phyloP scores from a whole-genome alignment of 2,113 vertebrate genomes.

The Chauna torquata region DNA sequence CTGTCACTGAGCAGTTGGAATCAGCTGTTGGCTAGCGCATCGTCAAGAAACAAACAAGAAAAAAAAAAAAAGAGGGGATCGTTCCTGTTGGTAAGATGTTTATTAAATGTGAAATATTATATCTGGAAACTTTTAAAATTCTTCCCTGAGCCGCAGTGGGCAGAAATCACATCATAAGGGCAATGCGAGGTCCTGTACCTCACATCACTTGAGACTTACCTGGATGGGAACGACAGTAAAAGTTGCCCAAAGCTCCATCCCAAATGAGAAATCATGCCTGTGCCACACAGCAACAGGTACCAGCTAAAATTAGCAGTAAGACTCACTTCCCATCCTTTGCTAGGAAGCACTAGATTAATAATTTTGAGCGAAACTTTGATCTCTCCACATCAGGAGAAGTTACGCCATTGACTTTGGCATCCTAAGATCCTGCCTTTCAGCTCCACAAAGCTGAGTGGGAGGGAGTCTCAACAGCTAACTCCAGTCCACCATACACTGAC shows the following conservation, averaged over 20 bases:
- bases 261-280: not conserved
- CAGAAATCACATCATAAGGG: not conserved
- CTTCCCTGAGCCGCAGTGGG: not conserved
- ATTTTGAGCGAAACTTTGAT: not conserved
- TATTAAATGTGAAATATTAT: not conserved
- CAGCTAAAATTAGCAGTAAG: not conserved
- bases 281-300: not conserved
- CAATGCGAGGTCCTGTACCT: not conserved
- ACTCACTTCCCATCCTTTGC: not conserved
- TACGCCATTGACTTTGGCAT: not conserved
- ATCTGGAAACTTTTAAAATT: not conserved
- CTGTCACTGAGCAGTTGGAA: not conserved
- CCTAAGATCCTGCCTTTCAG: not conserved
- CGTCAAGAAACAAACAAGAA: not conserved
- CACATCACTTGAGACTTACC: not conserved
- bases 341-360: not conserved
- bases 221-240: not conserved
- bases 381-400: not conserved
- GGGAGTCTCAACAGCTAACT: not conserved
- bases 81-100: not conserved
- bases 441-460: not conserved
- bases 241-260: not conserved
- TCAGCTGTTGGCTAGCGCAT: not conserved
- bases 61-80: not conserved
- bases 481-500: not conserved